A percentile compares a stretch with the other conserved stretches of the same genome.
These are phyloP conservation scores for Pangasius macronema DNA, from an alignment of 2,797 vertebrate genomes.

Conservation along the genomic window DNA sequence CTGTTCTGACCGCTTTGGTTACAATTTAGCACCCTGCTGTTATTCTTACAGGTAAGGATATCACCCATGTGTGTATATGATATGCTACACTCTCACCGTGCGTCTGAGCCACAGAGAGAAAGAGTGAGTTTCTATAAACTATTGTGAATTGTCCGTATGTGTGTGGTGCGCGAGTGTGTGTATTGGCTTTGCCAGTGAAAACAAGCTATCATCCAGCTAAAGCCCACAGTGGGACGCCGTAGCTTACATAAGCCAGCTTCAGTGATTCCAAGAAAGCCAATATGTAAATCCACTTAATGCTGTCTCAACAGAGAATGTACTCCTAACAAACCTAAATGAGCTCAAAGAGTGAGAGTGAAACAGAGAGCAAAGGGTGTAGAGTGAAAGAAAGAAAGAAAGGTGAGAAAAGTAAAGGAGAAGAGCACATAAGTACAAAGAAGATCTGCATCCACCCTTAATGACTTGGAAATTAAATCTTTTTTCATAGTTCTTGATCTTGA, in stretches of 20 bases:
- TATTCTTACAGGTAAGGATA: slow-evolving; percentile 23
- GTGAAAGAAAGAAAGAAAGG: slow-evolving; percentile 41
- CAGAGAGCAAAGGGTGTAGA: slow-evolving; percentile 46
- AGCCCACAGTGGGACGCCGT: slow-evolving; percentile 70
- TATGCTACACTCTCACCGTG: background rate
- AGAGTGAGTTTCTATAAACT: slow-evolving; percentile 40
- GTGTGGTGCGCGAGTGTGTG: slow-evolving; percentile 36
- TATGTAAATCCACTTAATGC: slow-evolving; percentile 79
- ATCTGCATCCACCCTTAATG: background rate
- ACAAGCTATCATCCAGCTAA: slow-evolving; percentile 76
- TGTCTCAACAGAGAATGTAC: slow-evolving; percentile 56
- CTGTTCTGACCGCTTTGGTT: slow-evolving; percentile 38
- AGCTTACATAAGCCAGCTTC: slow-evolving; percentile 67
- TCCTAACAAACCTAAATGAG: slow-evolving; percentile 50
- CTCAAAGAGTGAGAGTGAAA: slow-evolving; percentile 35
- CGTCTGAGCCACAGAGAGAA: slow-evolving; percentile 22
- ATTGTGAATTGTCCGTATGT: slow-evolving; percentile 35
- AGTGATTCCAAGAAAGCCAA: slow-evolving; percentile 72
- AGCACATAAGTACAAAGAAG: background rate
- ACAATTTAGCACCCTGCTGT: slow-evolving; percentile 42
- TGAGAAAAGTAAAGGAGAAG: slow-evolving; percentile 46
- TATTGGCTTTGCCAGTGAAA: slow-evolving; percentile 72
- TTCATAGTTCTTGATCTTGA: background rate
- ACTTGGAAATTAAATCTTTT: background rate
- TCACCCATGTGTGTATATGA: slow-evolving; percentile 25